Conservation (phyloP, 2,888 invertebrate genomes). For the Drosophila sordidapex region DNA sequence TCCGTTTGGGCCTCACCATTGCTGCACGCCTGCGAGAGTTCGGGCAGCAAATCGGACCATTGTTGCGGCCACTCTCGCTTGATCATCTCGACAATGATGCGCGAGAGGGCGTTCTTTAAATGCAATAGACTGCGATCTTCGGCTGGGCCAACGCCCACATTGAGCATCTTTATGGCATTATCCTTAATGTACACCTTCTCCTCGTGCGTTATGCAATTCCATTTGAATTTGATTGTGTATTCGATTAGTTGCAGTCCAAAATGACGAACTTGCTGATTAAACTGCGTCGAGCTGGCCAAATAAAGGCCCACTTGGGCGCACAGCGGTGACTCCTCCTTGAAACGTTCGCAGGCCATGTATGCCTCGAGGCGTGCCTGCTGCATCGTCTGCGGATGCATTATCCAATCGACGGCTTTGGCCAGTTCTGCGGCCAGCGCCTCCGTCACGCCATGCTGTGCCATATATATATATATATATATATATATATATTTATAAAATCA, state of each 20-base stretch:
- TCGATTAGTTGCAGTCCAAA: constrained; percentile 97
- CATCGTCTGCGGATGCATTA: constrained; percentile 91
- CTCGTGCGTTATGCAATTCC: constrained; percentile 94
- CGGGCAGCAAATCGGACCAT: constrained; percentile 94
- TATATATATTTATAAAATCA: neutral
- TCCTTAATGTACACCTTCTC: constrained; percentile 96
- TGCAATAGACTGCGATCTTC: constrained; percentile 89
- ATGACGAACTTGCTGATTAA: constrained; percentile 92
- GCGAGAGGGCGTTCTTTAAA: constrained; percentile 93
- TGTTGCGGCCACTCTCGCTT: constrained; percentile 99
- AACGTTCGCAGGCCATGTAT: constrained; percentile 92
- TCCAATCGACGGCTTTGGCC: constrained; percentile 92
- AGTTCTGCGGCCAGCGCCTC: constrained; percentile 89
- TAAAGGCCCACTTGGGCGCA: constrained; percentile 94
- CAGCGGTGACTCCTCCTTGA: constrained; percentile 89
- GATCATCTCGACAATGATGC: constrained; percentile 98
- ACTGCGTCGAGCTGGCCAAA: constrained; percentile 89
- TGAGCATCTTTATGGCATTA: constrained; percentile 93
- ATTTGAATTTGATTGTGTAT: constrained; percentile 95
- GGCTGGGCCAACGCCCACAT: constrained; percentile 91
- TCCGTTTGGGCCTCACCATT: constrained; percentile 95
- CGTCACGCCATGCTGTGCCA: constrained; percentile 83
- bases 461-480: neutral
- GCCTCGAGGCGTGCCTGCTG: constrained; percentile 92
- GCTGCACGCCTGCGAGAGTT: constrained; percentile 92